phyloP scores from a whole-genome alignment of 2,888 invertebrate species.

The Acanthoscelides obtectus region DNA sequence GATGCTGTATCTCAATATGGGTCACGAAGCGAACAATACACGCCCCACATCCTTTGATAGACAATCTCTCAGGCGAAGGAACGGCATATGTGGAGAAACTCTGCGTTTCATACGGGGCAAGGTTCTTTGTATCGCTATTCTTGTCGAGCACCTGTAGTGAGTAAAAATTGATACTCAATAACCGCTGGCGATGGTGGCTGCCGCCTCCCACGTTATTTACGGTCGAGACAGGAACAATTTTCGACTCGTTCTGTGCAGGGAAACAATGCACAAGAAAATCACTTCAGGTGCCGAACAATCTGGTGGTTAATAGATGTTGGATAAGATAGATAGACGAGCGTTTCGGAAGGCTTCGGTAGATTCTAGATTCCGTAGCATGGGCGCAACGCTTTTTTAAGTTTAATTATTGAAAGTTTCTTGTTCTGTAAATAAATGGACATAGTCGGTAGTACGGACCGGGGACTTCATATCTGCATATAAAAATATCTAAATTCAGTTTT shows the following conservation, averaged over 20 bases:
- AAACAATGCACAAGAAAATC: neutral
- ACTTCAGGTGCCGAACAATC: neutral
- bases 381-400: too few relatives aligned
- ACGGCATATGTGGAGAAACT: neutral
- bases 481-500: too few relatives aligned
- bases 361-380: too few relatives aligned
- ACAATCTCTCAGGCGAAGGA: neutral
- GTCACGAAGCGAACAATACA: neutral
- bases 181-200: neutral
- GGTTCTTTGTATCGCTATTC: neutral
- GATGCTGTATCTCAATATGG: too few relatives aligned
- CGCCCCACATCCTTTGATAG: neutral
- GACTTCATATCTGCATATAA: too few relatives aligned
- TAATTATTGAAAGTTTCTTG: too few relatives aligned
- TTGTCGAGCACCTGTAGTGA: neutral
- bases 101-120: neutral
- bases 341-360: neutral
- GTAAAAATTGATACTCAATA: neutral
- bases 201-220: neutral
- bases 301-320: neutral
- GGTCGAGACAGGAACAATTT: neutral
- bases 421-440: too few relatives aligned
- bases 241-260: neutral
- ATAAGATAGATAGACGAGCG: neutral
- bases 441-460: too few relatives aligned